These are phyloP conservation scores for Isoperla grammatica DNA, from an alignment of 2,888 invertebrate genomes.

Conservation along the genomic window DNA sequence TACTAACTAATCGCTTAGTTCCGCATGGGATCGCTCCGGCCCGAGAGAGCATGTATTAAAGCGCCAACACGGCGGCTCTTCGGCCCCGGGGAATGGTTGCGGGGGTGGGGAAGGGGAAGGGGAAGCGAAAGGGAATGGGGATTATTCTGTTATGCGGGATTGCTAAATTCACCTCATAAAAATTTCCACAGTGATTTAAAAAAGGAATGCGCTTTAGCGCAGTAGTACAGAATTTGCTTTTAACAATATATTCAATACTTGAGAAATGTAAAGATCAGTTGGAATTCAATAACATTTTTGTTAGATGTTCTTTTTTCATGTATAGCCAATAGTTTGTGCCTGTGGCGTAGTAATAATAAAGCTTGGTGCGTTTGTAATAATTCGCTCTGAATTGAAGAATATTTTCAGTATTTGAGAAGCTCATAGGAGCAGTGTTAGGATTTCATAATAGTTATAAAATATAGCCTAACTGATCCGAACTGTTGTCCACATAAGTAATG, in stretches of 20 bases:
- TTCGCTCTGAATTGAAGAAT: no score
- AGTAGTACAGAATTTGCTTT: no score
- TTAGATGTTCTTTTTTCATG: no score
- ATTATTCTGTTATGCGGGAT: conserved; percentile 23
- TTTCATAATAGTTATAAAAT: neutral
- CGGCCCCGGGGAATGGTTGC: conserved; percentile 7
- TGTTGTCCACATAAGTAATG: neutral
- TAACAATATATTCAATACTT: no score
- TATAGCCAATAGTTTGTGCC: no score
- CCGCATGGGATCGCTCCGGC: conserved; percentile 20
- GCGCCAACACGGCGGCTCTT: conserved; percentile 12
- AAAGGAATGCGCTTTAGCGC: no score
- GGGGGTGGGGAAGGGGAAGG: conserved; percentile 6
- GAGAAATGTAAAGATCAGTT: no score
- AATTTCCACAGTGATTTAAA: neutral
- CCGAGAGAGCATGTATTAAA: conserved; percentile 23
- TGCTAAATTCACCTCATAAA: conserved; percentile 13
- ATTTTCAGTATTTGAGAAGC: neutral
- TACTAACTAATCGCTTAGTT: conserved; percentile 29
- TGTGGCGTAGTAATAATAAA: no score
- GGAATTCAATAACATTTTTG: no score
- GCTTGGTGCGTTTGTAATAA: no score
- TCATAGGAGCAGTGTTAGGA: neutral
- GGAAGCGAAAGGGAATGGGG: conserved; percentile 14
- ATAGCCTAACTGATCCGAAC: no score